Conservation (phyloP, 2,888 invertebrate species). For the Hydrotaea cyrtoneurina region DNA sequence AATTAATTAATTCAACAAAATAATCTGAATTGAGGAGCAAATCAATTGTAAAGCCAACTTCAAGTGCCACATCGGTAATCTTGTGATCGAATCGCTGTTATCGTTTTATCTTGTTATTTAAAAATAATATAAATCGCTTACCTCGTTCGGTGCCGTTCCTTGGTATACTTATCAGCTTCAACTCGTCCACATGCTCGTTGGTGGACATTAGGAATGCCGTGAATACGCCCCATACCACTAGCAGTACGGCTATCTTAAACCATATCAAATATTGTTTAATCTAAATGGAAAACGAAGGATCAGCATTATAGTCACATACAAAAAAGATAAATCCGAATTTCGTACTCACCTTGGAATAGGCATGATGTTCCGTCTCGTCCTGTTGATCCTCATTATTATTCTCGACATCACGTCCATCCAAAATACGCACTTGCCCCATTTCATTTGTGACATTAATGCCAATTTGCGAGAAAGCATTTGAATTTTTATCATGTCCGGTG, state of each 20-base stretch:
- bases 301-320: background rate
- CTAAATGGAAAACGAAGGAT: constrained; percentile 65
- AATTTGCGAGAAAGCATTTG: constrained; percentile 74
- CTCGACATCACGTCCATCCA: constrained; percentile 77
- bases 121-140: constrained; percentile 61
- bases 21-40: too few relatives aligned
- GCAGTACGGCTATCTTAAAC: constrained; percentile 82
- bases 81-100: too few relatives aligned
- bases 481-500: constrained; percentile 54
- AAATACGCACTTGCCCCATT: constrained; percentile 77
- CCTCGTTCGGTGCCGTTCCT: constrained; percentile 73
- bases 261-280: constrained; percentile 77
- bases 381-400: constrained; percentile 78
- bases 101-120: too few relatives aligned
- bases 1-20: too few relatives aligned
- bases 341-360: constrained; percentile 70
- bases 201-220: constrained; percentile 86
- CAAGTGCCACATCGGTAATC: too few relatives aligned
- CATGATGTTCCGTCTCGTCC: constrained; percentile 75
- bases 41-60: too few relatives aligned
- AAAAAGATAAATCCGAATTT: background rate
- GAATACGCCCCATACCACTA: constrained; percentile 86
- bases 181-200: constrained; percentile 84
- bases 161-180: constrained; percentile 84
- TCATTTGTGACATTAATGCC: constrained; percentile 80